Evolutionary conservation across 2,113 vertebrate genomes (phyloP), one percentile per base, ranked within the genome.

Genomic region (Oreochromis niloticus): DNA sequence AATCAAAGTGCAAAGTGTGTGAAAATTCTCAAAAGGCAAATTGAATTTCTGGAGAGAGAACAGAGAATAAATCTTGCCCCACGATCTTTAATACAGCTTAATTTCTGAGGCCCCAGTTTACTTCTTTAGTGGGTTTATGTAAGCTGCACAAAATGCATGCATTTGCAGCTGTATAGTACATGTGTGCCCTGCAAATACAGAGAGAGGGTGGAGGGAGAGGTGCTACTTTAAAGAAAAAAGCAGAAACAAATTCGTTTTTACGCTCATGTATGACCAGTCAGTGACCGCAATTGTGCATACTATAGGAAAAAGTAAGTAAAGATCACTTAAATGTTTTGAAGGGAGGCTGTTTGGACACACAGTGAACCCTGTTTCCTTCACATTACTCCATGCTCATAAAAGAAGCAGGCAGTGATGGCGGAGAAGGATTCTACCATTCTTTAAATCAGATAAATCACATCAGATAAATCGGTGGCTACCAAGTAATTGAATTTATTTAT

Each of bases 11-110:
- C 43, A 68, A 43, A 24, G 41, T 85, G 86, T 87, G 82, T 80
- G 36, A 57, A 79, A 88, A 88, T 54, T 83, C 80, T 89, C 68
- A 80, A 78, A 83, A 89, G 81, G 10, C 55, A 55, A 84, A 85
- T 89, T 91, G 90, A 19, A 80, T 81, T 32, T 66, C 52, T 89
- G 63, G 57, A 85, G 61, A 82, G 7, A 48, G 11, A 80, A 80
- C 39, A 17, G 34, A 54, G 11, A 86, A 43, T 27, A 50, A 81
- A 11, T 50, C 54, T 32, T 11, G 52, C 81, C 27, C 16, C 7
- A 59, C 7, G 0, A 30, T 50, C 46, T 81, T 22, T 50, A 9
- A 10, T 30, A 10, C n/a, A 55, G 24, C 27, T 50, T 78, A 30
- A 11, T 46, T 78, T 75, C 27, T 78, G 24, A 46, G 71, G 24